Evolutionary conservation across 2,888 invertebrate species (phyloP).

Genomic region (Exocentrus adspersus): DNA sequence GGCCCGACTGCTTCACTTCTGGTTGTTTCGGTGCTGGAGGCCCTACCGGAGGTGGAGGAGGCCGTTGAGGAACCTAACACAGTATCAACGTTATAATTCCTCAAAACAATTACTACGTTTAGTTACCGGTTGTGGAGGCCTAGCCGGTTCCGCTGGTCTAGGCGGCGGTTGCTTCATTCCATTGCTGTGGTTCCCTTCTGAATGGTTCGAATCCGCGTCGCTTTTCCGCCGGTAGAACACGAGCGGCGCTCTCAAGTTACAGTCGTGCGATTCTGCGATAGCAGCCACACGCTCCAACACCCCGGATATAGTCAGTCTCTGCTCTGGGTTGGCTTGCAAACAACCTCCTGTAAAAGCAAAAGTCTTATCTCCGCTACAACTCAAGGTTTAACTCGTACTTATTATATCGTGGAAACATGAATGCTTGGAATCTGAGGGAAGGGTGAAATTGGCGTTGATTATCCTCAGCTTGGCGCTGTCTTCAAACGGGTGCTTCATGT

Average conservation of each 20-base stretch:
- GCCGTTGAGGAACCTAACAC: slow-evolving; percentile 53
- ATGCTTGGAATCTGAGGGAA: slow-evolving; percentile 84
- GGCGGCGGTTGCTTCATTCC: slow-evolving; percentile 52
- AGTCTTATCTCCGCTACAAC: too few species aligned
- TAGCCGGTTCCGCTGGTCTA: slow-evolving; percentile 50
- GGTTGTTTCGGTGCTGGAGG: slow-evolving; percentile 55
- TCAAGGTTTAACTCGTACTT: slow-evolving; percentile 70
- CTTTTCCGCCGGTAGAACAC: slow-evolving; percentile 60
- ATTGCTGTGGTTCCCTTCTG: slow-evolving; percentile 50
- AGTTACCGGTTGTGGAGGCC: slow-evolving; percentile 42
- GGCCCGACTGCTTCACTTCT: slow-evolving; percentile 63
- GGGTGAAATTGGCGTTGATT: slow-evolving; percentile 92
- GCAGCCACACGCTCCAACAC: slow-evolving; percentile 88
- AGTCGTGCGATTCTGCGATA: slow-evolving; percentile 85
- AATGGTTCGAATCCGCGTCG: slow-evolving; percentile 46
- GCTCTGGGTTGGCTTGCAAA: slow-evolving; percentile 82
- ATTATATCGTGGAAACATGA: slow-evolving; percentile 90
- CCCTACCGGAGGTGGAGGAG: slow-evolving; percentile 49
- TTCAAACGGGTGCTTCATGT: slow-evolving; percentile 95
- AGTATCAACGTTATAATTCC: too few species aligned
- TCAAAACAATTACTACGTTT: too few species aligned
- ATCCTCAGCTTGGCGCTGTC: slow-evolving; percentile 96
- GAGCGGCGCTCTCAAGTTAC: slow-evolving; percentile 84
- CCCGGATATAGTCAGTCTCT: slow-evolving; percentile 81
- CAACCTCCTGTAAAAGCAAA: too few species aligned